A percentile compares a stretch with the other conserved stretches of the same genome.
These are phyloP conservation scores for Mastomys coucha DNA, from an alignment of 2,113 vertebrate species.

Conservation along the genomic window DNA sequence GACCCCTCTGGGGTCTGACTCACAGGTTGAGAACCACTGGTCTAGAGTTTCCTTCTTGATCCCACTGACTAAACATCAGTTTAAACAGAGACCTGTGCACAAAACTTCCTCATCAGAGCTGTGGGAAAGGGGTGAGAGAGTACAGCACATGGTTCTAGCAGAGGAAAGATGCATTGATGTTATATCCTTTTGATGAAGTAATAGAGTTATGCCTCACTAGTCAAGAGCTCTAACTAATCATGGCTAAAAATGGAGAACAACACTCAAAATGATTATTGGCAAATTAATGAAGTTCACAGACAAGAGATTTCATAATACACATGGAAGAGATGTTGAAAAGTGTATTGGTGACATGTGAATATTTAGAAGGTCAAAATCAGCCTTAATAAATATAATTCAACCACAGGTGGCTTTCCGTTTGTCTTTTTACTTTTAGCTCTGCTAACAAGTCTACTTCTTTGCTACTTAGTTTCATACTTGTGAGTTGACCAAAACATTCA, in stretches of 20 bases:
- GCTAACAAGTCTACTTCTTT: neutral
- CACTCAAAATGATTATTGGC: constrained; percentile 26
- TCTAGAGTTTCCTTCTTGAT: too few species aligned
- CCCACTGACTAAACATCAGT: neutral
- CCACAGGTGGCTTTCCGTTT: neutral
- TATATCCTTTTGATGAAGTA: neutral
- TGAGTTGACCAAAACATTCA: constrained; percentile 18
- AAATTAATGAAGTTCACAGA: neutral
- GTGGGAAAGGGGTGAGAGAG: neutral
- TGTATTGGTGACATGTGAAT: neutral
- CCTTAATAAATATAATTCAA: neutral
- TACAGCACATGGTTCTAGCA: neutral
- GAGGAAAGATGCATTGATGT: neutral
- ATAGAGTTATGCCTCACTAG: neutral
- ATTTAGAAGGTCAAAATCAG: neutral
- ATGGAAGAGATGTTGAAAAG: neutral
- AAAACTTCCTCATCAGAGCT: neutral
- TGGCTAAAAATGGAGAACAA: constrained; percentile 26
- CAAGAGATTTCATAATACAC: neutral
- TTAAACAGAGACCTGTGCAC: neutral
- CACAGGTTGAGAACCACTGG: neutral
- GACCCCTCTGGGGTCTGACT: neutral
- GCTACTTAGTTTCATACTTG: neutral
- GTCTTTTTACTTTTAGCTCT: neutral
- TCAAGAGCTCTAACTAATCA: neutral